A percentile compares a stretch with the other conserved stretches of the same genome.
phyloP scores from a whole-genome alignment of 2,888 invertebrate species.

The Perithous albicinctus region DNA sequence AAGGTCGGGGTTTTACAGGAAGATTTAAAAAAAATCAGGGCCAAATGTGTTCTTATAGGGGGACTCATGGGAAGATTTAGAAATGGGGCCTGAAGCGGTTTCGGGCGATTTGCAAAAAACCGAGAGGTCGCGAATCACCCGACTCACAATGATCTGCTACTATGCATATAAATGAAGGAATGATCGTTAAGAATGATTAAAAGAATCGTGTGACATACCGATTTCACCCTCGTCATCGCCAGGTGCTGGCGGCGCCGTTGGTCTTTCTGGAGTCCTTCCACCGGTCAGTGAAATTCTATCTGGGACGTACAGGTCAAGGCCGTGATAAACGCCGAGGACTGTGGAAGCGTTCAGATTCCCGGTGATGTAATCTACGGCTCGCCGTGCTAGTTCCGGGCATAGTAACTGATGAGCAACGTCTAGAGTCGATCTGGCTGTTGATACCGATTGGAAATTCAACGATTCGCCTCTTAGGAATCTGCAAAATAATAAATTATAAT shows the following conservation, averaged over 20 bases:
- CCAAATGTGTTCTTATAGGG: too few species aligned
- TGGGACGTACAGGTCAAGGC: constrained; percentile 83
- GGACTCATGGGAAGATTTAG: too few species aligned
- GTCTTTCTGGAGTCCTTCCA: constrained; percentile 84
- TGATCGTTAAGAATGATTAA: background rate
- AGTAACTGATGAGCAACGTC: constrained; percentile 91
- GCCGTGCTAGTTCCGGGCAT: constrained; percentile 89
- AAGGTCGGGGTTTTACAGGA: too few species aligned
- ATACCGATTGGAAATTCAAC: constrained; percentile 87
- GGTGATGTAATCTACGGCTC: constrained; percentile 89
- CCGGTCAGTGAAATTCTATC: constrained; percentile 64
- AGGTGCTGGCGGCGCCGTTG: constrained; percentile 85
- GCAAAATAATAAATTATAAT: constrained; percentile 67
- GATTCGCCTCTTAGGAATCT: constrained; percentile 89
- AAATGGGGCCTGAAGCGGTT: too few species aligned
- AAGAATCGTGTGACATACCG: constrained; percentile 68
- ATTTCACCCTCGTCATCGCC: constrained; percentile 78
- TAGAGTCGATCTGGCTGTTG: constrained; percentile 89
- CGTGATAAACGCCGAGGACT: constrained; percentile 88
- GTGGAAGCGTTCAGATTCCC: constrained; percentile 88
- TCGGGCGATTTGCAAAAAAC: too few species aligned
- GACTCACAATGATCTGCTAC: too few species aligned
- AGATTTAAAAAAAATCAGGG: too few species aligned
- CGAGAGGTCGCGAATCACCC: too few species aligned
- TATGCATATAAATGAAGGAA: background rate